Percentiles rank a stretch among this genome's conserved stretches.
Conservation (phyloP, 2,113 vertebrate species). For the Bucco capensis region DNA sequence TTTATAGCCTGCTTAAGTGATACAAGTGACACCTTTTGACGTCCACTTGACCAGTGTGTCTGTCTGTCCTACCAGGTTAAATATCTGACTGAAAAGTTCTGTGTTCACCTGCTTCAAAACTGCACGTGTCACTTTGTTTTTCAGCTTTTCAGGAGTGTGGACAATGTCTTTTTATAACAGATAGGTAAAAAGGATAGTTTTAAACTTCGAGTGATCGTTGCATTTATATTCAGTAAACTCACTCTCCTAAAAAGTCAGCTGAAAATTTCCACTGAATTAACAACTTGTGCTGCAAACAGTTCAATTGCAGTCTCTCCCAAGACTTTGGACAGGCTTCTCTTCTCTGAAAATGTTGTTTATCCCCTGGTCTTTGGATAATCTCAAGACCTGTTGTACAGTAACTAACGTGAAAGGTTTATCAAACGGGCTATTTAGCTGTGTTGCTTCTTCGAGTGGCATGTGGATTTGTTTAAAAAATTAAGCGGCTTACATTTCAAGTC, state of each 20-base stretch:
- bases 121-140: fast-evolving
- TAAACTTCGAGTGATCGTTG: not conserved
- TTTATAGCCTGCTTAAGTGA: not conserved
- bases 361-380: not conserved
- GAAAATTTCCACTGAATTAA: slow-evolving; percentile 5
- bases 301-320: not conserved
- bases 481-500: not conserved
- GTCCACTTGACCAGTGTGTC: not conserved
- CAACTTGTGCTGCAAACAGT: not conserved
- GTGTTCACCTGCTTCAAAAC: not conserved
- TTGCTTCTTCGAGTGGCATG: not conserved
- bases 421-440: not conserved
- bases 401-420: not conserved
- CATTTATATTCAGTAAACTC: not conserved
- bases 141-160: not conserved
- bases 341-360: slow-evolving; percentile 23
- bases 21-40: not conserved
- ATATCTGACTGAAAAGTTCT: not conserved
- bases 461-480: not conserved
- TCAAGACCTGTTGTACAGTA: not conserved
- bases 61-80: not conserved
- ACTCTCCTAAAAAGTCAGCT: not conserved
- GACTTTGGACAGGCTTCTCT: not conserved
- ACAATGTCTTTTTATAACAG: not conserved
- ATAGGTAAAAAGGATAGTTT: not conserved